A percentile compares a stretch with the other conserved stretches of the same genome.
phyloP scores from a whole-genome alignment of 2,113 vertebrate species.

The Perccottus glenii region DNA sequence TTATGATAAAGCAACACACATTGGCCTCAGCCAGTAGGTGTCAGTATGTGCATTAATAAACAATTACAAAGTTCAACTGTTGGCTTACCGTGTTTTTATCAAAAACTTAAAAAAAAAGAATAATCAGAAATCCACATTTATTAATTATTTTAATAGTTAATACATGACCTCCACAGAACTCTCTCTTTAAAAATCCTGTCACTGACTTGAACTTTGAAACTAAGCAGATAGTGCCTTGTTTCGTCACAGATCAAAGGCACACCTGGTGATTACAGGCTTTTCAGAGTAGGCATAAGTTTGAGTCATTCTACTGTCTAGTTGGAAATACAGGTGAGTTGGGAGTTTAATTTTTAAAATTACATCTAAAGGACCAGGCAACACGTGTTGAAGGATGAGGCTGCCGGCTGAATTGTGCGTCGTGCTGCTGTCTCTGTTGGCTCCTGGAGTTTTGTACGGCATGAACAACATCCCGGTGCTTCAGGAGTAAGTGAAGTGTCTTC shows the following conservation, averaged over 20 bases:
- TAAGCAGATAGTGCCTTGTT: constrained; percentile 17
- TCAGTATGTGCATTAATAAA: constrained; percentile 31
- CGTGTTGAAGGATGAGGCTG: constrained; percentile 73
- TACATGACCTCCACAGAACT: not conserved
- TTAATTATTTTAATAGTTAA: not conserved
- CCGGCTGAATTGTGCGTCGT: constrained; percentile 73
- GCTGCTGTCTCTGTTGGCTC: constrained; percentile 80
- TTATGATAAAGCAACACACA: no score
- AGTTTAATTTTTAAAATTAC: not conserved
- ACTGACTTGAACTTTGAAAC: constrained; percentile 69
- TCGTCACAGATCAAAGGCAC: constrained; percentile 57
- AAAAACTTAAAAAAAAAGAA: not conserved
- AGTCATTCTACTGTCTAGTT: constrained; percentile 23
- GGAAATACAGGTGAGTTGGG: no score
- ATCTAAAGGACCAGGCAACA: not conserved
- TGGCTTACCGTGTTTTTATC: no score
- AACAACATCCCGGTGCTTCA: constrained; percentile 78
- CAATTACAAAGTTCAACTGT: not conserved
- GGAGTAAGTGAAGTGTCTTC: constrained; percentile 78
- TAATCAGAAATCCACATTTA: not conserved
- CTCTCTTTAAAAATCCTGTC: constrained; percentile 23
- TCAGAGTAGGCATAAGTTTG: constrained; percentile 36
- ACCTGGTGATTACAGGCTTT: constrained; percentile 24
- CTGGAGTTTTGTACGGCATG: constrained; percentile 79
- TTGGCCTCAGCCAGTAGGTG: constrained; percentile 34